A percentile compares a stretch with the other conserved stretches of the same genome.
phyloP scores from a whole-genome alignment of 2,797 vertebrate genomes.

The Neostethus bicornis region DNA sequence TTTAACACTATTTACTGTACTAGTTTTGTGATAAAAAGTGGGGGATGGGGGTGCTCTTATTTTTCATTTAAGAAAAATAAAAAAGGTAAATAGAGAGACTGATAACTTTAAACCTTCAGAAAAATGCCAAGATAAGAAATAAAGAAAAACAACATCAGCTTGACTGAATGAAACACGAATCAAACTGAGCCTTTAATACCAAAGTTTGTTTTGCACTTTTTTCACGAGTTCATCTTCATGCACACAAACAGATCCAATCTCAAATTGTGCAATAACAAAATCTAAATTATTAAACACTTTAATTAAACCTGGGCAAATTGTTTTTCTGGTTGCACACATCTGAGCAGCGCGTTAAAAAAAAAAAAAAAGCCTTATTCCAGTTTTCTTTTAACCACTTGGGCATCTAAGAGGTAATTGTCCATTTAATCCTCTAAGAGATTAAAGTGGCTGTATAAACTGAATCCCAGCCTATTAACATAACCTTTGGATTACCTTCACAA shows the following conservation, averaged over 20 bases:
- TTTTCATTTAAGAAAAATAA: no score
- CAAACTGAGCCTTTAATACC: conserved; percentile 41
- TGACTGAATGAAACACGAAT: conserved; percentile 49
- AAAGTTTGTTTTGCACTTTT: conserved; percentile 19
- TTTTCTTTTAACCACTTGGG: conserved; percentile 42
- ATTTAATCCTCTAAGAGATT: conserved; percentile 58
- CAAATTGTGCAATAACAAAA: conserved; percentile 19
- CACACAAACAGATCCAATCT: conserved; percentile 22
- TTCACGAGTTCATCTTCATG: conserved; percentile 40
- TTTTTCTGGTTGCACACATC: not conserved
- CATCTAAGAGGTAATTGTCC: conserved; percentile 53
- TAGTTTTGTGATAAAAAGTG: no score
- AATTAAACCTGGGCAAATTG: not conserved
- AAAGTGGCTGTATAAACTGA: conserved; percentile 59
- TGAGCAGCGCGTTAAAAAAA: conserved; percentile 7
- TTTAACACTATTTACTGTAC: not conserved
- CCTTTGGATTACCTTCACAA: conserved; percentile 70
- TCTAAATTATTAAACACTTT: not conserved
- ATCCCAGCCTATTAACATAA: conserved; percentile 64
- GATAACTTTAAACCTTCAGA: conserved; percentile 42
- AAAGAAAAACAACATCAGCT: no score
- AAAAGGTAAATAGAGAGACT: no score
- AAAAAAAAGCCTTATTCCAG: conserved; percentile 46
- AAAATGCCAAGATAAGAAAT: no score
- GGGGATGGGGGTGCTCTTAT: no score